Base-by-base conservation (phyloP, 2,797 vertebrate genomes). In the Pipistrellus nathusii region DNA sequence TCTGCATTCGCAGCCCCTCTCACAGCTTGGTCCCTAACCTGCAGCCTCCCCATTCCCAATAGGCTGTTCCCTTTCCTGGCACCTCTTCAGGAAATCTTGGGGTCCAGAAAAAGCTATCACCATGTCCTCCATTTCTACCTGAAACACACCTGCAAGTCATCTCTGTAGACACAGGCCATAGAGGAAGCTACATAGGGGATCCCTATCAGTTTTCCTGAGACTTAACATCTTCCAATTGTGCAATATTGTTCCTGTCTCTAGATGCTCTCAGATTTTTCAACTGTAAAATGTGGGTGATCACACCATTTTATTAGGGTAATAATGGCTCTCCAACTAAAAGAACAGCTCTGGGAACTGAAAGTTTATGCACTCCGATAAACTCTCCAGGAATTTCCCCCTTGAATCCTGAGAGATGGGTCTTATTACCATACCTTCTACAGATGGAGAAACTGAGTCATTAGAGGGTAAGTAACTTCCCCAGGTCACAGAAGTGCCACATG, bases 1-100 rank as follows among this genome's bases (percentile, higher is more conserved):
- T 48, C 14, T 23, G 3, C 1, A 3, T 35, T 0, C 0, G 2
- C 30, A 66, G 2, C 6, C 23, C 66, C 51, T 48, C 14, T 20
- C 14, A 25, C 20, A 53, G 17, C n/a, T 46, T 44, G 5, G 2
- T 4, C 64, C 53, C 35, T 38, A 57, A 20, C 75, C 2, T 23
- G 4, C 1, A 83, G 10, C 57, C 64, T 4, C 2, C 8, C 3
- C n/a, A 4, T 48, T 68, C 46, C 75, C 25, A 32, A 2, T 4
- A 15, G 38, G 11, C 13, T 1, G 3, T 23, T 48, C 41, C 8
- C 62, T 41, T 48, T 57, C 48, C 10, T 20, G 9, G 3, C 0
- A 17, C 1, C 4, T 44, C 11, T 2, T 20, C 41, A 64, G 14
- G 14, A 17, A 59, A 25, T 17, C 32, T 18, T 80, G 30, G 66